Percentiles rank a stretch among this genome's conserved stretches.
Conservation (phyloP, 2,888 invertebrate species). For the Neria commutata region DNA sequence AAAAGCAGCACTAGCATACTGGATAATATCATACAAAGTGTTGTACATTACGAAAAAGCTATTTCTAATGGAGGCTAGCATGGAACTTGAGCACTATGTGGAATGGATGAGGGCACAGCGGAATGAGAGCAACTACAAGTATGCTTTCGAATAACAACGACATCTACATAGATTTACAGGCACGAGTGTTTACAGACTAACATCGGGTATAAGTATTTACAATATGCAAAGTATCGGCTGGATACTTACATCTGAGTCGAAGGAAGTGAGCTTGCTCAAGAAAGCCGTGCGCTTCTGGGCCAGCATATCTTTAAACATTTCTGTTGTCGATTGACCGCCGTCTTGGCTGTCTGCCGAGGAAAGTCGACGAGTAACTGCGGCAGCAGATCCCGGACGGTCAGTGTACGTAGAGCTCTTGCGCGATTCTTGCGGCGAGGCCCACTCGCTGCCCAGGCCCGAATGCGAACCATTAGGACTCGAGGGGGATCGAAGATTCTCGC, state of each 20-base stretch:
- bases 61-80: too few relatives aligned
- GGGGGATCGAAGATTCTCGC: constrained; percentile 72
- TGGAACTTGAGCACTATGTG: too few relatives aligned
- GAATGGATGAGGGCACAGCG: too few relatives aligned
- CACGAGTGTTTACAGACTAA: constrained; percentile 8
- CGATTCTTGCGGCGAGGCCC: constrained; percentile 72
- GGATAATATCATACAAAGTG: too few relatives aligned
- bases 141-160: too few relatives aligned
- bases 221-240: too few relatives aligned
- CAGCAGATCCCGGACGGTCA: constrained; percentile 40
- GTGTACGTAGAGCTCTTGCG: constrained; percentile 59
- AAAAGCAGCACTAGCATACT: too few relatives aligned
- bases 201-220: not conserved
- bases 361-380: constrained; percentile 63
- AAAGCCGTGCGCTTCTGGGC: constrained; percentile 89
- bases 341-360: constrained; percentile 72
- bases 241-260: constrained; percentile 90
- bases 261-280: constrained; percentile 85
- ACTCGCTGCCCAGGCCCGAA: constrained; percentile 61
- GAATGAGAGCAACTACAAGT: too few relatives aligned
- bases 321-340: constrained; percentile 78
- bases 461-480: constrained; percentile 63
- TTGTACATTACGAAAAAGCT: too few relatives aligned
- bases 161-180: too few relatives aligned
- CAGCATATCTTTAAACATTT: constrained; percentile 92